Base-by-base conservation (phyloP, 1,140 invertebrate genomes). In the Drosophila albomicans region DNA sequence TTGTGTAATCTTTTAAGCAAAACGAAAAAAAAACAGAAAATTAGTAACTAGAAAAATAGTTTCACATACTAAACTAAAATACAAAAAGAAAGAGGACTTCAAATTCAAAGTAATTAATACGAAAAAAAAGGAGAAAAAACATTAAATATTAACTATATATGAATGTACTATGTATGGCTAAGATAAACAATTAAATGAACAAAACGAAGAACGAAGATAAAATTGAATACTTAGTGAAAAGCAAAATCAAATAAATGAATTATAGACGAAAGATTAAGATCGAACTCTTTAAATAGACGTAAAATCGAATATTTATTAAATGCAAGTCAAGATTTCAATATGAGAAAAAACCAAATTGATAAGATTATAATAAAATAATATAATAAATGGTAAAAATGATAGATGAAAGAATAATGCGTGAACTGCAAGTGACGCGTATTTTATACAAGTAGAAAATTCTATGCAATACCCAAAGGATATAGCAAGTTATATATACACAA, bases 371-470 rank as follows among this genome's bases (percentile, higher is more conserved):
- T 5, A 25, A 25, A 25, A 41, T 32, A 32, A 32, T 32, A 32
- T 32, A 68, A 49, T 41, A 62, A 67, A 61, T 45, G 32, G 52
- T 66, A 46, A 58, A 43, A 58, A 64, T 65, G 56, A 68, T 56
- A 16, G 8, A 64, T 63, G 45, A 68, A 57, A 58, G 38, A 45
- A 74, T 71, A 49, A 81, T 45, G 35, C 70, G 78, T 56, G 73
- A 77, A 84, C 84, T 88, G 69, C 77, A 87, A 87, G 82, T 87
- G 70, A 70, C 77, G 52, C 78, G 64, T 63, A 56, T 52, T 81
- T 78, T 78, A 67, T 78, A 63, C 66, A 84, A 78, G 74, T 88
- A 88, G 85, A 70, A 74, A 88, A 88, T 88, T 88, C 79, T 70
- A 79, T 68, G 69, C 78, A 48, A 72, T 76, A 76, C 45, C 46